Percentiles rank a stretch among this genome's conserved stretches.
Evolutionary conservation across 37 sponge, comb jelly and placozoan species (phyloP).

Genomic region (Hexactinellida sp.): DNA sequence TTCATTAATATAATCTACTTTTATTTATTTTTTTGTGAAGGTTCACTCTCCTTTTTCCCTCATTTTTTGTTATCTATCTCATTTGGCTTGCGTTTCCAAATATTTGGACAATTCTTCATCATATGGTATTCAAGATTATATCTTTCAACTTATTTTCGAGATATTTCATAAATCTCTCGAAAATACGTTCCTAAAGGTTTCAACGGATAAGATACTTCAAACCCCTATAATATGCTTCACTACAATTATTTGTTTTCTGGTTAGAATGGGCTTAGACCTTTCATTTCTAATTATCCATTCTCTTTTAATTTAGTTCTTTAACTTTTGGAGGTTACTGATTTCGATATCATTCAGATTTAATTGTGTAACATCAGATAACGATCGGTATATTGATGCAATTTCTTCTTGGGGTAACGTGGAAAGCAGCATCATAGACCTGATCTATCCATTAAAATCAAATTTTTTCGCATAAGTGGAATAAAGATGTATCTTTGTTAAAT

Average conservation of each 20-base stretch:
- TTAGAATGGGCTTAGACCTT: not conserved
- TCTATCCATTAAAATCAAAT: no score
- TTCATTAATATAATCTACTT: not conserved
- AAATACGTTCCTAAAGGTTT: not conserved
- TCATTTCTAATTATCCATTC: not conserved
- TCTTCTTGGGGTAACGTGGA: not conserved
- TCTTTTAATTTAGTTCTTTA: not conserved
- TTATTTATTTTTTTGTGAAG: not conserved
- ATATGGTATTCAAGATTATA: not conserved
- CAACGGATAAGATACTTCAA: not conserved
- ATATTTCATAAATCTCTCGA: not conserved
- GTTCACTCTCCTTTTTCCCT: not conserved
- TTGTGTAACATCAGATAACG: not conserved
- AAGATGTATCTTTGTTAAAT: not conserved
- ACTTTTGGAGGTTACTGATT: not conserved
- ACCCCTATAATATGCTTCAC: not conserved
- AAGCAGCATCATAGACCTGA: not conserved
- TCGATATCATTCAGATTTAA: not conserved
- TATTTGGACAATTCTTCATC: not conserved
- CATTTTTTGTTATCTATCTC: not conserved
- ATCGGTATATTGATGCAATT: not conserved
- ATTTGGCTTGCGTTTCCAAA: not conserved
- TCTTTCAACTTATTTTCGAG: not conserved
- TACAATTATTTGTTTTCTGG: not conserved
- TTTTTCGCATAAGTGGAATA: not conserved